phyloP scores from a whole-genome alignment of 2,797 vertebrate genomes.

The Coregonus ussuriensis region DNA sequence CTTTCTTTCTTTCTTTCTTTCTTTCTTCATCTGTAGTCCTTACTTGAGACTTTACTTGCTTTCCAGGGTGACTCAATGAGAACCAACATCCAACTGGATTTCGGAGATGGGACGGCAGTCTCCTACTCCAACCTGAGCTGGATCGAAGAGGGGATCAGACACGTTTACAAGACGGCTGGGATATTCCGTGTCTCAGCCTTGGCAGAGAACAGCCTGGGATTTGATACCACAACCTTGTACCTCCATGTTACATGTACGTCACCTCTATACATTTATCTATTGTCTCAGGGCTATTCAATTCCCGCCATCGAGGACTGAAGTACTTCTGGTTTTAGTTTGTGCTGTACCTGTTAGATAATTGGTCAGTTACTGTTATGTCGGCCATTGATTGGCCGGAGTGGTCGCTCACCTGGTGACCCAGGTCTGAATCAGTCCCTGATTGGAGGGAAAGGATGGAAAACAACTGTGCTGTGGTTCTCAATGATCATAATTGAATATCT shows the following conservation, averaged over 20 bases:
- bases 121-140: slow-evolving; percentile 97
- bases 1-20: no score
- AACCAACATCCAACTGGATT: slow-evolving; percentile 96
- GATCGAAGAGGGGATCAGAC: slow-evolving; percentile 90
- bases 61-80: slow-evolving; percentile 91
- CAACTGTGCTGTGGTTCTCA: background rate
- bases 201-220: slow-evolving; percentile 90
- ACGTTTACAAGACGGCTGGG: slow-evolving; percentile 87
- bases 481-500: background rate
- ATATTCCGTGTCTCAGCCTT: slow-evolving; percentile 91
- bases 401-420: background rate
- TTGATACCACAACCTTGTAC: slow-evolving; percentile 85
- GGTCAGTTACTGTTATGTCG: background rate
- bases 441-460: background rate
- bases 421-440: background rate
- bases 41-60: background rate
- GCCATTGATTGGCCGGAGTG: background rate
- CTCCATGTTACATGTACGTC: slow-evolving; percentile 92
- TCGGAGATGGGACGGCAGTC: slow-evolving; percentile 92
- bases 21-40: background rate
- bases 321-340: background rate
- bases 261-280: background rate
- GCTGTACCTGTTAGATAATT: background rate
- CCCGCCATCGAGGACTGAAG: background rate
- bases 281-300: background rate